Conservation (phyloP, 2,888 invertebrate genomes). For the Scaptomyza parva region DNA sequence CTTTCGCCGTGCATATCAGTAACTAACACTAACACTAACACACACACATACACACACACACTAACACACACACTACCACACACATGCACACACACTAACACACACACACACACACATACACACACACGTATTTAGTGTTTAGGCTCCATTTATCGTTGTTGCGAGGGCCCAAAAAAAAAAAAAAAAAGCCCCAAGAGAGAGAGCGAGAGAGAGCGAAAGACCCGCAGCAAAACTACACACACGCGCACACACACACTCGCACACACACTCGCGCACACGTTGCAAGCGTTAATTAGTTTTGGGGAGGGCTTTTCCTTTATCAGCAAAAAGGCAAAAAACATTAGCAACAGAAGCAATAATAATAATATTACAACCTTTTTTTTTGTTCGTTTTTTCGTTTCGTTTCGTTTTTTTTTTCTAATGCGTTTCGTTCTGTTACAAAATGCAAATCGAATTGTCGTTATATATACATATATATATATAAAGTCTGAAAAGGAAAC, state of each 20-base stretch:
- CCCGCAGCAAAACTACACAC: conserved; percentile 54
- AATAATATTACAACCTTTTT: conserved; percentile 22
- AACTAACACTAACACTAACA: conserved; percentile 5
- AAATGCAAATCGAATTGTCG: conserved; percentile 74
- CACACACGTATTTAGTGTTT: not conserved
- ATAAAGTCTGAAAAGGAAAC: not conserved
- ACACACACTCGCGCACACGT: too few relatives aligned
- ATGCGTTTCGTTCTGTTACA: conserved; percentile 75
- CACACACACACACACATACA: not conserved
- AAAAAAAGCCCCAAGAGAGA: conserved; percentile 35
- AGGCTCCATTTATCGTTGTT: conserved; percentile 32
- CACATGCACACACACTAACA: not conserved
- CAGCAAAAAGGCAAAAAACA: conserved; percentile 50
- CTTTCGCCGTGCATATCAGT: conserved; percentile 51
- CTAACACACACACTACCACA: not conserved
- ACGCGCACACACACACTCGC: too few relatives aligned
- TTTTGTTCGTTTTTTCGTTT: conserved; percentile 17
- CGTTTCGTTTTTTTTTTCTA: conserved; percentile 42
- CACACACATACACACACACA: not conserved
- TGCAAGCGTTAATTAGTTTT: conserved; percentile 80
- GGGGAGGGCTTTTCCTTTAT: conserved; percentile 71
- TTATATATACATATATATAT: conserved; percentile 13
- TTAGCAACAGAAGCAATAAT: conserved; percentile 16
- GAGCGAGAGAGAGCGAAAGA: conserved; percentile 38
- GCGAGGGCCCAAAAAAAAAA: conserved; percentile 32